phyloP scores from a whole-genome alignment of 2,888 invertebrate species.

The Barypeithes pellucidus region DNA sequence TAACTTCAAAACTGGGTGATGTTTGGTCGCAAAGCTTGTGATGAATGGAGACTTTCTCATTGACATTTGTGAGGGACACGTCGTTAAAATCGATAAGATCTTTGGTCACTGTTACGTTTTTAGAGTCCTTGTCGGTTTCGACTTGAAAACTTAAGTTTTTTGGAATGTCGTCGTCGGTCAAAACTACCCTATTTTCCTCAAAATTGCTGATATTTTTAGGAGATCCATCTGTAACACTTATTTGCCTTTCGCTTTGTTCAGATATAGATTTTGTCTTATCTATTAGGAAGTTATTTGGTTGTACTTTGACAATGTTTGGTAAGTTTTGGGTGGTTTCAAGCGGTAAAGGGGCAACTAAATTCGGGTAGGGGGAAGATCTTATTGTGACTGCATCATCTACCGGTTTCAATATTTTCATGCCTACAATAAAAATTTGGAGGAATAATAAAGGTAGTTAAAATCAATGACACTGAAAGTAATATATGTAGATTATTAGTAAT shows the following conservation, averaged over 20 bases:
- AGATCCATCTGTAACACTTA: neutral
- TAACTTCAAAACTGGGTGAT: neutral
- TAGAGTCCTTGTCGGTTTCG: neutral
- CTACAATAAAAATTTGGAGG: too few relatives aligned
- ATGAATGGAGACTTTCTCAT: constrained; percentile 52
- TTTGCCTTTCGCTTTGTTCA: constrained; percentile 19
- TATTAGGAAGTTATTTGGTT: constrained; percentile 68
- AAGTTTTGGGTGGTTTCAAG: constrained; percentile 47
- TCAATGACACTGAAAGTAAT: too few relatives aligned
- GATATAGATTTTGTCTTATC: constrained; percentile 49
- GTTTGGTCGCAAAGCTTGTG: constrained; percentile 57
- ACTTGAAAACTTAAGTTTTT: constrained; percentile 10
- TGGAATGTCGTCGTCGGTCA: neutral
- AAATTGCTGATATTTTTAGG: neutral
- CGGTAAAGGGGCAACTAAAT: constrained; percentile 44
- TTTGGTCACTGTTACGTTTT: constrained; percentile 11
- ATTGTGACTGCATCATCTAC: constrained; percentile 56
- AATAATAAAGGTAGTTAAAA: too few relatives aligned
- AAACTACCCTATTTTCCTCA: neutral
- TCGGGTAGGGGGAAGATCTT: constrained; percentile 54
- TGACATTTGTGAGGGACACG: constrained; percentile 38
- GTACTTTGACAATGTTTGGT: constrained; percentile 66
- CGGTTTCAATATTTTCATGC: constrained; percentile 61
- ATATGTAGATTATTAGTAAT: too few relatives aligned
- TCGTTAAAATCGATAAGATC: constrained; percentile 50